These are phyloP conservation scores for Salarias fasciatus DNA, from an alignment of 2,797 vertebrate genomes.

Conservation along the genomic window DNA sequence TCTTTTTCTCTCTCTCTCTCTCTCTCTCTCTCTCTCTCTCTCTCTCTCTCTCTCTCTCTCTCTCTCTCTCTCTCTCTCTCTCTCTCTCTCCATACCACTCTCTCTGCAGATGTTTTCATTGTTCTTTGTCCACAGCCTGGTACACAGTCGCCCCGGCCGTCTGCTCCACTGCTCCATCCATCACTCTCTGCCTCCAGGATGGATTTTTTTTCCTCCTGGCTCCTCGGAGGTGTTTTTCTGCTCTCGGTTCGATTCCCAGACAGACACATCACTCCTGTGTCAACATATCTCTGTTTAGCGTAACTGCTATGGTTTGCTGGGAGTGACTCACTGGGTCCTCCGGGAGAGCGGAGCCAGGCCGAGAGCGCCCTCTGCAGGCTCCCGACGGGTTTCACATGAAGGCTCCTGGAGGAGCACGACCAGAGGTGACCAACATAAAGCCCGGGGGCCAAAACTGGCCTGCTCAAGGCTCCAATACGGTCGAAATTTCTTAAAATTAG, in stretches of 20 bases:
- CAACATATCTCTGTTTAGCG: conserved; percentile 62
- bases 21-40: conserved; percentile 1
- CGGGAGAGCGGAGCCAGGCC: conserved; percentile 32
- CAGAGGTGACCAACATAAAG: too few relatives aligned
- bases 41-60: conserved; percentile 12
- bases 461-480: too few relatives aligned
- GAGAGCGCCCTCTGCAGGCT: conserved; percentile 72
- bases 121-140: conserved; percentile 17
- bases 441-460: too few relatives aligned
- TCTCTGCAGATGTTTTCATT: conserved; percentile 33
- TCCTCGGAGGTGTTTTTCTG: conserved; percentile 22
- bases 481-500: too few relatives aligned
- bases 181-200: conserved; percentile 7
- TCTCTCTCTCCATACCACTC: conserved; percentile 20
- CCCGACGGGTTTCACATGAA: too few relatives aligned
- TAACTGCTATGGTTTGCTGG: conserved; percentile 40
- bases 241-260: conserved; percentile 49
- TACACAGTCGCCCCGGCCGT: conserved; percentile 26
- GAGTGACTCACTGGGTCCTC: conserved; percentile 55
- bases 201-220: too few relatives aligned
- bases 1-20: conserved; percentile 1
- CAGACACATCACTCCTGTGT: conserved; percentile 44
- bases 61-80: conserved; percentile 14
- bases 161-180: conserved; percentile 20
- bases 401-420: too few relatives aligned